A percentile compares a stretch with the other conserved stretches of the same genome.
Conservation (phyloP, 1,140 invertebrate species). For the Apis laboriosa region DNA sequence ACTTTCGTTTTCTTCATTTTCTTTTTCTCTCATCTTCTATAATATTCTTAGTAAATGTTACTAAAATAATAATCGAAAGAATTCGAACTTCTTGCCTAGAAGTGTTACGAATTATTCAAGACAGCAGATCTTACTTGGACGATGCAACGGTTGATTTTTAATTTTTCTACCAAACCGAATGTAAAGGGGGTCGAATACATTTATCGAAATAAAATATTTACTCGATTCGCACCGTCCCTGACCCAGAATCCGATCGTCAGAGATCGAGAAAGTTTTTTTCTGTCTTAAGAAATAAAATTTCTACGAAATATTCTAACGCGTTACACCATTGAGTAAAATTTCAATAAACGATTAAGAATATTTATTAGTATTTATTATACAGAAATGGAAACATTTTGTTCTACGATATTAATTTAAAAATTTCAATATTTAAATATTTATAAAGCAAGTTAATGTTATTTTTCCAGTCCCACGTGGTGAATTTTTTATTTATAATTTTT, state of each 20-base stretch:
- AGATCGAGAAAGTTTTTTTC: background rate
- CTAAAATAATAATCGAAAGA: background rate
- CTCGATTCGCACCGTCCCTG: background rate
- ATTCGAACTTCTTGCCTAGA: rapidly evolving
- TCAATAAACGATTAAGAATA: too few relatives aligned
- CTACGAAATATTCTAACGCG: background rate
- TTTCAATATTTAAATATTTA: too few relatives aligned
- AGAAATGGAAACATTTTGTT: too few relatives aligned
- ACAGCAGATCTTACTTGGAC: background rate
- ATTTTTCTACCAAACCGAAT: background rate
- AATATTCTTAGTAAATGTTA: background rate
- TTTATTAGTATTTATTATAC: too few relatives aligned
- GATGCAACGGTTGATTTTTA: background rate
- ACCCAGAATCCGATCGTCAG: background rate
- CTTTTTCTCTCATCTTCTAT: background rate
- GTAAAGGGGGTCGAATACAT: background rate
- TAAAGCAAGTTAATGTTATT: too few relatives aligned
- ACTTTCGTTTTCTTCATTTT: background rate
- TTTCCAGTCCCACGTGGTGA: too few relatives aligned
- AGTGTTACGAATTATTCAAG: background rate
- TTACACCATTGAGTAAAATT: too few relatives aligned
- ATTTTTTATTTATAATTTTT: too few relatives aligned
- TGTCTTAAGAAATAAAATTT: background rate
- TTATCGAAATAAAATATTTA: background rate
- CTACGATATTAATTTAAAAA: too few relatives aligned